Base-by-base conservation (phyloP, 2,797 vertebrate genomes). In the Gallinago solitaria region DNA sequence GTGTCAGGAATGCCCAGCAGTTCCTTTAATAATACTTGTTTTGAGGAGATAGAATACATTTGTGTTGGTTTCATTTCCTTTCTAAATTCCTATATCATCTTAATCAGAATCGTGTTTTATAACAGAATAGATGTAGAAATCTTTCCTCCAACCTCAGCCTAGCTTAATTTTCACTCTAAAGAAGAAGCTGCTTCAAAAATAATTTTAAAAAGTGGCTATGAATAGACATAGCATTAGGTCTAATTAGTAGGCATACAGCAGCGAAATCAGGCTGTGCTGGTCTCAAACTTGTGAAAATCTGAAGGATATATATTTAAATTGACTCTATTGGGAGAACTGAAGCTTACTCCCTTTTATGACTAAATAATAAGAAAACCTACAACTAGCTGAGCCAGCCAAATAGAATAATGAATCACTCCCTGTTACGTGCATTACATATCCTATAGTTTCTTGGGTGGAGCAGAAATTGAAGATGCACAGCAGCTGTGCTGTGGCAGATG, bases 1-100 rank as follows among this genome's bases (percentile, higher is more conserved):
- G 85, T 33, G 95, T 75, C 60, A 89, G 95, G 97, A 96, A 92
- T 96, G 77, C 63, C 23, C 67, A 87, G 86, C 93, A 89, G 82
- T 97, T 92, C 93, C 93, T 95, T 61, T 83, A 93, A 48, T 95
- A 97, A 97, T 96, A 41, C 71, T 79, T 97, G 87, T 87, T 96
- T 95, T 82, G 67, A 89, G 43, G 73, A 83, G 41, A 37, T 88
- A n/a, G 56, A 95, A 74, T 71, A 73, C 27, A 68, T 63, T 74
- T 75, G 12, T 73, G 25, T 70, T 85, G 48, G 50, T 92, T 98
- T 97, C 16, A 97, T 98, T 97, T 98, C 96, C 97, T 95, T 83
- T 67, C 67, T 77, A 85, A 93, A 92, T 96, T 97, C 93, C 87
- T 97, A 78, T 87, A 54, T 68, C 47, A 19, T 93, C 57, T 71